Evolutionary conservation across 2,888 invertebrate species (phyloP).

Genomic region (Apodemia duryi): DNA sequence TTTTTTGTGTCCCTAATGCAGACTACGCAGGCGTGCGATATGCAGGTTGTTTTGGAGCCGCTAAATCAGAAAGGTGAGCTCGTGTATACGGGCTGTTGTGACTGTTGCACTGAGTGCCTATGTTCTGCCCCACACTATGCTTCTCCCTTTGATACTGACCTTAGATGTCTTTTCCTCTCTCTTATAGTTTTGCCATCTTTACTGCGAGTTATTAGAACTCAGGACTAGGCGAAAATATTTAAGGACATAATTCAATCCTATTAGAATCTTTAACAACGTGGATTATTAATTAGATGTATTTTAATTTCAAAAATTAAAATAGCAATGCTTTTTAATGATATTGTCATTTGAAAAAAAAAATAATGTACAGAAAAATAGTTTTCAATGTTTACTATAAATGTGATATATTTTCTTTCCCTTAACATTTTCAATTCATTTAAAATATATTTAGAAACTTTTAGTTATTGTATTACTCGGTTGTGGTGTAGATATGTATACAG

Average conservation of each 20-base stretch:
- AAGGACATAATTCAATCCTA: not conserved
- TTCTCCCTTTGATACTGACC: constrained; percentile 30
- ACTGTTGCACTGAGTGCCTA: constrained; percentile 31
- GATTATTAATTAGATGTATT: not conserved
- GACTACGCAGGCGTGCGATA: constrained; percentile 53
- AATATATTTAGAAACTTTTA: too few relatives aligned
- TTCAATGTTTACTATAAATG: too few relatives aligned
- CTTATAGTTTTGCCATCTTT: constrained; percentile 33
- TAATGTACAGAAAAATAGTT: too few relatives aligned
- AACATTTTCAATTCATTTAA: too few relatives aligned
- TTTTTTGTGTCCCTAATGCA: constrained; percentile 71
- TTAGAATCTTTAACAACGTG: not conserved
- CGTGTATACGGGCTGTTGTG: constrained; percentile 37
- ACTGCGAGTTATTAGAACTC: not conserved
- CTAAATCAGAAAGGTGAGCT: constrained; percentile 72
- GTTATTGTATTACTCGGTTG: too few relatives aligned
- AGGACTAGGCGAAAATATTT: not conserved
- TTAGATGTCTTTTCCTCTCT: constrained; percentile 27
- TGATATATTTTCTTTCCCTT: too few relatives aligned
- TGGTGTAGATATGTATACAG: too few relatives aligned
- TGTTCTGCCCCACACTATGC: constrained; percentile 32
- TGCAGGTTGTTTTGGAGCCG: constrained; percentile 65
- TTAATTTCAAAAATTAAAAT: not conserved
- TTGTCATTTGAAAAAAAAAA: too few relatives aligned
- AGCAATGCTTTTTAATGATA: too few relatives aligned